Conservation (phyloP, 2,888 invertebrate genomes). For the Ramazzottius varieornatus region DNA sequence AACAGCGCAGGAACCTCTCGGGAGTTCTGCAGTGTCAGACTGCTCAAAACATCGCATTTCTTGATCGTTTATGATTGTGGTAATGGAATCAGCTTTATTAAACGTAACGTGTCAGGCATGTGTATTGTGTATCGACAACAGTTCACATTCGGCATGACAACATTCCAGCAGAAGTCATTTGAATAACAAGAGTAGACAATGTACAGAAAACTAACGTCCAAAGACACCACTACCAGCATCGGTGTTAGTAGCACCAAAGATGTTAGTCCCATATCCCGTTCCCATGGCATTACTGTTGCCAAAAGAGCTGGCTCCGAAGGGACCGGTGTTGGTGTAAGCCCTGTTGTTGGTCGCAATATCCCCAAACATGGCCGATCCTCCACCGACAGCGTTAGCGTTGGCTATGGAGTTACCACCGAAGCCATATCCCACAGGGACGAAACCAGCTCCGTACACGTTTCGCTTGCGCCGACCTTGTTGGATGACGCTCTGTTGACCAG, state of each 20-base stretch:
- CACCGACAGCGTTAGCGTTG: not conserved
- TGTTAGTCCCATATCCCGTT: not conserved
- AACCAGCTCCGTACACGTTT: not conserved
- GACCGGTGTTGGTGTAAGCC: not conserved
- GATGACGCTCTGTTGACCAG: not conserved
- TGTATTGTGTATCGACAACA: too few relatives aligned
- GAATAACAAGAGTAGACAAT: too few relatives aligned
- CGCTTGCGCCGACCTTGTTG: not conserved
- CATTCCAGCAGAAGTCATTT: too few relatives aligned
- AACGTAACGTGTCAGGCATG: too few relatives aligned
- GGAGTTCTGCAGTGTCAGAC: too few relatives aligned
- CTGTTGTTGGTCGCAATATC: not conserved
- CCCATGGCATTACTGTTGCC: not conserved
- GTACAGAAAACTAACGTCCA: too few relatives aligned
- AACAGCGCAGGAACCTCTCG: too few relatives aligned
- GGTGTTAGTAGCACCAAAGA: not conserved
- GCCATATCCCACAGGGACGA: not conserved
- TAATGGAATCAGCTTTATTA: too few relatives aligned
- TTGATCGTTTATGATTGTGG: too few relatives aligned
- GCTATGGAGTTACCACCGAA: not conserved
- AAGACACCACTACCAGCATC: not conserved
- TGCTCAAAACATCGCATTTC: too few relatives aligned
- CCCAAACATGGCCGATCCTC: not conserved
- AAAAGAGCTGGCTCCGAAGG: not conserved
- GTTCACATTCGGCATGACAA: too few relatives aligned